A percentile compares a stretch with the other conserved stretches of the same genome.
Conservation (phyloP, 2,797 vertebrate species). For the Poecile montanus region DNA sequence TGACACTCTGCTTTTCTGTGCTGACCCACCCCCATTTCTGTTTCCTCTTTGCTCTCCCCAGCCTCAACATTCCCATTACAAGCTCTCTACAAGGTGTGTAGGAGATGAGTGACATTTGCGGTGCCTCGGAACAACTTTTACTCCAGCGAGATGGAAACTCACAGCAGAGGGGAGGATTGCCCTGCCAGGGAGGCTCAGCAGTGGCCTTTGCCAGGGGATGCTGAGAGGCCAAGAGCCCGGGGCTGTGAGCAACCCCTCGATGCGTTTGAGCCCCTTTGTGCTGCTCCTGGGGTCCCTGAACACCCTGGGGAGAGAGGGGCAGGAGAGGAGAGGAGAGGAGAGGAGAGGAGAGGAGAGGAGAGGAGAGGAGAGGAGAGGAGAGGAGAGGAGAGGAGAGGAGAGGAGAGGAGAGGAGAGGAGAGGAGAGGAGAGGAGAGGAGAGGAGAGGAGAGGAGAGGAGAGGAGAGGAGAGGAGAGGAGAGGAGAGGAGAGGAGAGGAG, state of each 20-base stretch:
- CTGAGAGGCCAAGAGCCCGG: neutral
- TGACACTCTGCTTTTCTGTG: neutral
- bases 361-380: no score
- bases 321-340: no score
- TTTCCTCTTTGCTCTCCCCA: neutral
- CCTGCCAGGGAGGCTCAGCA: neutral
- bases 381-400: no score
- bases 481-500: no score
- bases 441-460: no score
- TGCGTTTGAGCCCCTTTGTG: neutral
- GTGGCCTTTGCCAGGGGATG: accelerated
- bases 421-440: no score
- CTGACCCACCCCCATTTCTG: neutral
- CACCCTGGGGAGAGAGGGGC: neutral
- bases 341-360: no score
- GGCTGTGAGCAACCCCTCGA: neutral
- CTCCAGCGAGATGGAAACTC: neutral
- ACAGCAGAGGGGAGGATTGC: neutral
- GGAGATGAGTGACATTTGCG: neutral
- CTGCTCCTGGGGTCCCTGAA: neutral
- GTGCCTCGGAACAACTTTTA: neutral
- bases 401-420: no score
- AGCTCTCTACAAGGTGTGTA: neutral
- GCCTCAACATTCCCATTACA: neutral
- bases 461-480: no score